Conservation (phyloP, 2,797 vertebrate species). For the Sebastes baramenuke region DNA sequence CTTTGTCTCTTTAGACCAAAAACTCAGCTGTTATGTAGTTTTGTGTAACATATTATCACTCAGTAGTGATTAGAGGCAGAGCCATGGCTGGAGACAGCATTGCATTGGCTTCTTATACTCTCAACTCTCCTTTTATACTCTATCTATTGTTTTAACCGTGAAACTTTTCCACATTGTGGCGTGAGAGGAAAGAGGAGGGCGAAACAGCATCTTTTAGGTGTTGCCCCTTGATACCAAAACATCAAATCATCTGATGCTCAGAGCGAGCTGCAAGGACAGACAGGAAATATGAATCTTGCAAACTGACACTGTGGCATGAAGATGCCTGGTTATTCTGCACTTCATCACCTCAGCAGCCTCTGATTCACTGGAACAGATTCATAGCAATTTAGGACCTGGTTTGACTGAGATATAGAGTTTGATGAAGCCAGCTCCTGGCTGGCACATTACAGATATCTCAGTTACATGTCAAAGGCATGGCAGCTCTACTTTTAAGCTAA, state of each 20-base stretch:
- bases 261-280: constrained; percentile 25
- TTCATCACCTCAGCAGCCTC: constrained; percentile 41
- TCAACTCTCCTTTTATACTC: neutral
- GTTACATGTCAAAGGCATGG: neutral
- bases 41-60: neutral
- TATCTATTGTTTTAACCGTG: neutral
- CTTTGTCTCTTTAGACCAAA: neutral
- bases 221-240: constrained; percentile 49
- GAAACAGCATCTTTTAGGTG: constrained; percentile 20
- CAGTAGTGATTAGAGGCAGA: neutral
- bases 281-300: constrained; percentile 38
- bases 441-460: neutral
- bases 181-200: constrained; percentile 10
- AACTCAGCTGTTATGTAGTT: neutral
- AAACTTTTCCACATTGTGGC: neutral
- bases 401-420: constrained; percentile 15
- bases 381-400: constrained; percentile 23
- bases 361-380: constrained; percentile 17
- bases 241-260: constrained; percentile 38
- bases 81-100: neutral
- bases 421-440: neutral
- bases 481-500: neutral
- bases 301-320: constrained; percentile 44
- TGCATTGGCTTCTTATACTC: neutral
- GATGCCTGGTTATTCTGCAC: constrained; percentile 8